phyloP scores from a whole-genome alignment of 2,888 invertebrate species.

The Neuroscelio doddi region DNA sequence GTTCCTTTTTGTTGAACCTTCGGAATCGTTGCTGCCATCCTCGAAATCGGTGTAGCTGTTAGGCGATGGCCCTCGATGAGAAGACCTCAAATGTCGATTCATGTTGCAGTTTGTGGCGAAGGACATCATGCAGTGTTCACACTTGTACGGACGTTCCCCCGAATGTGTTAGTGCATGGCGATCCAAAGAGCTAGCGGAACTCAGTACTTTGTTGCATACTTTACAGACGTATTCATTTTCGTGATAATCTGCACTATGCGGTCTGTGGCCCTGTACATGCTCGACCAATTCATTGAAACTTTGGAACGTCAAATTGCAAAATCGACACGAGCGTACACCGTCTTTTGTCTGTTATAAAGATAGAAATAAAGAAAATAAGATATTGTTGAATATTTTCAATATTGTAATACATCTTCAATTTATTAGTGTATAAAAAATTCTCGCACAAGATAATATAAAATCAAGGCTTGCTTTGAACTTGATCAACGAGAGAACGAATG shows the following conservation, averaged over 20 bases:
- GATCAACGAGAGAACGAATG: not conserved
- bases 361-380: no score
- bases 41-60: conserved; percentile 60
- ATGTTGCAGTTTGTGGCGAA: conserved; percentile 91
- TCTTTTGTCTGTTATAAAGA: no score
- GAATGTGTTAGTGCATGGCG: conserved; percentile 87
- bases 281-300: conserved; percentile 59
- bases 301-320: conserved; percentile 34
- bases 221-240: conserved; percentile 74
- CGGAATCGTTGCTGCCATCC: conserved; percentile 62
- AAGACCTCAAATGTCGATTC: conserved; percentile 86
- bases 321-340: no score
- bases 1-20: conserved; percentile 70
- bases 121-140: conserved; percentile 84
- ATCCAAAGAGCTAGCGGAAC: conserved; percentile 85
- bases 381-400: no score
- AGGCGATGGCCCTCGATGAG: conserved; percentile 57
- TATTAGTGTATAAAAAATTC: no score
- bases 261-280: conserved; percentile 64
- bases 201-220: conserved; percentile 81
- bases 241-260: conserved; percentile 41
- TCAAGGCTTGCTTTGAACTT: no score
- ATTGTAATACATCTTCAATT: no score
- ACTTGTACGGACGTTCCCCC: conserved; percentile 86
- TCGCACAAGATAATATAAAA: no score